A percentile compares a stretch with the other conserved stretches of the same genome.
Evolutionary conservation across 2,888 invertebrate species (phyloP).

Genomic region (Artemia sinica): DNA sequence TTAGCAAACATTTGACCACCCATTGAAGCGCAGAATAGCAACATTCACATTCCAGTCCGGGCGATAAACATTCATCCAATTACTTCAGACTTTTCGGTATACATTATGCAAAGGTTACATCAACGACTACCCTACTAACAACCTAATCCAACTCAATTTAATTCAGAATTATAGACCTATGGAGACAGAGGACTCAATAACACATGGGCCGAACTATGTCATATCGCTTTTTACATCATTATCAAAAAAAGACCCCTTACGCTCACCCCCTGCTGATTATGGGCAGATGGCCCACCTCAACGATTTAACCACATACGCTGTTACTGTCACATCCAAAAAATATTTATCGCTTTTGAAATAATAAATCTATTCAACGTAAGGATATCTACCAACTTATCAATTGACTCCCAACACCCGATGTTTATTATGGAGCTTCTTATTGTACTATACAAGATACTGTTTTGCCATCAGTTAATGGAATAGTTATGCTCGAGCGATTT

Average conservation of each 20-base stretch:
- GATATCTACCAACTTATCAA: slow-evolving; percentile 13
- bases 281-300: slow-evolving; percentile 7
- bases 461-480: slow-evolving; percentile 5
- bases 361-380: not conserved
- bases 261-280: slow-evolving; percentile 1
- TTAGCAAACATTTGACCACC: too few relatives aligned
- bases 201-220: slow-evolving; percentile 11
- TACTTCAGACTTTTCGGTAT: not conserved
- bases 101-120: slow-evolving; percentile 6
- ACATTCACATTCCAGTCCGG: too few relatives aligned
- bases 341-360: slow-evolving; percentile 13
- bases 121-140: slow-evolving; percentile 7
- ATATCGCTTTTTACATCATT: slow-evolving; percentile 8
- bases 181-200: slow-evolving; percentile 12
- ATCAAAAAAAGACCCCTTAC: not conserved
- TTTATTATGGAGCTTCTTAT: not conserved
- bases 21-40: too few relatives aligned
- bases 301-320: slow-evolving; percentile 12
- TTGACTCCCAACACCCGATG: not conserved
- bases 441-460: not conserved
- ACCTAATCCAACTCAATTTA: not conserved
- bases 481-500: slow-evolving; percentile 4
- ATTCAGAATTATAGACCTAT: slow-evolving; percentile 8
- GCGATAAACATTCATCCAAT: too few relatives aligned
- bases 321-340: slow-evolving; percentile 6